A percentile compares a stretch with the other conserved stretches of the same genome.
Evolutionary conservation across 2,888 invertebrate species (phyloP).

Genomic region (Luperina nickerlii): DNA sequence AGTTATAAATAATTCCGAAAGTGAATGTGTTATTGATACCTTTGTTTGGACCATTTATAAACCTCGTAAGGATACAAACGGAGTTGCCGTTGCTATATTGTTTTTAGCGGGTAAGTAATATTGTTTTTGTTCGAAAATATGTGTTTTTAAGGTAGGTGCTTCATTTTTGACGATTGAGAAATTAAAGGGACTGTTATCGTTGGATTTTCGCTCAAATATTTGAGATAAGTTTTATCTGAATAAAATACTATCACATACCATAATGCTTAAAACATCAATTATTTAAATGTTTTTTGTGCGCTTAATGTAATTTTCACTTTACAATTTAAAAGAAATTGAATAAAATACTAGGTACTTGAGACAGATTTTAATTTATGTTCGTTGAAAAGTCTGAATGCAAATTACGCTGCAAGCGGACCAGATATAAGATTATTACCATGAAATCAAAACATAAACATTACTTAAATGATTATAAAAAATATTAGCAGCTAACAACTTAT

Average conservation of each 20-base stretch:
- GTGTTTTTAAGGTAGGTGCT: background rate
- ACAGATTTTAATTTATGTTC: background rate
- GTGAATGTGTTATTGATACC: slow-evolving; percentile 76
- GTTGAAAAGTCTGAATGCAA: background rate
- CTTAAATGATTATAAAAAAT: background rate
- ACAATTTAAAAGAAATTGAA: slow-evolving; percentile 25
- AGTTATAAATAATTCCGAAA: slow-evolving; percentile 68
- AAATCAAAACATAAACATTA: slow-evolving; percentile 26
- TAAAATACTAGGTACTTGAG: background rate
- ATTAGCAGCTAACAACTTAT: slow-evolving; percentile 11
- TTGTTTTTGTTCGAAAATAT: slow-evolving; percentile 16
- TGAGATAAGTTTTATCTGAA: slow-evolving; percentile 23
- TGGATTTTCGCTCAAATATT: background rate
- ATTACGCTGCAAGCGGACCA: slow-evolving; percentile 8
- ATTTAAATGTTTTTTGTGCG: background rate
- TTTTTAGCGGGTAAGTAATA: slow-evolving; percentile 74
- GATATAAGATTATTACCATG: background rate
- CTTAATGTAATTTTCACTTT: slow-evolving; percentile 38
- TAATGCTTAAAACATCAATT: background rate
- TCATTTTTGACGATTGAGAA: background rate
- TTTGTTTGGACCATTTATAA: slow-evolving; percentile 63
- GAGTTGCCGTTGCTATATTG: slow-evolving; percentile 60
- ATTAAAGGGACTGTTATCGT: slow-evolving; percentile 10
- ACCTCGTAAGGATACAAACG: slow-evolving; percentile 61
- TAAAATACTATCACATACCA: background rate